These are phyloP conservation scores for Drosophila pseudoananassae DNA, from an alignment of 1,140 invertebrate species.

Conservation along the genomic window DNA sequence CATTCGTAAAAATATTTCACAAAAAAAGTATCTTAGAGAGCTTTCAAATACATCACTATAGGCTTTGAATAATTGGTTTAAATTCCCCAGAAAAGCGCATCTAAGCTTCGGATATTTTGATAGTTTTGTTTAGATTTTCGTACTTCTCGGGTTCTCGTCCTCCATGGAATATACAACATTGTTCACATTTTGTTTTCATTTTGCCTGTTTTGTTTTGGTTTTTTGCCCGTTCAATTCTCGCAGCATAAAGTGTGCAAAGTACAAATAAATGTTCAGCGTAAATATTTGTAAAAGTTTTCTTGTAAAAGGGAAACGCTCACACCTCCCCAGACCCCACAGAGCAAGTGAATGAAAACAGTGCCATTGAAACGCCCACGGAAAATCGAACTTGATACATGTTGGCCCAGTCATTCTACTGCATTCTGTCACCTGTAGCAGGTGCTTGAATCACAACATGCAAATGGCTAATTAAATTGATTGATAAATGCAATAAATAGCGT, in stretches of 20 bases:
- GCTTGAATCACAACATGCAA: conserved; percentile 31
- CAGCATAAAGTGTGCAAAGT: conserved; percentile 31
- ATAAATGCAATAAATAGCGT: conserved; percentile 22
- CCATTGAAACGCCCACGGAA: conserved; percentile 32
- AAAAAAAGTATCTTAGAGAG: too few species aligned
- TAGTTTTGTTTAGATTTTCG: conserved; percentile 7
- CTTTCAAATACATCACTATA: too few species aligned
- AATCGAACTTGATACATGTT: conserved; percentile 12
- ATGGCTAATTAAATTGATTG: conserved; percentile 45
- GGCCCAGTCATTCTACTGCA: conserved; percentile 3
- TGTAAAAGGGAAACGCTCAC: conserved; percentile 15
- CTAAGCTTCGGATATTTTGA: neutral
- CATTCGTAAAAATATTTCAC: conserved; percentile 16
- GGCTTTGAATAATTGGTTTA: neutral
- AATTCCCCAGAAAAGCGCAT: conserved; percentile 3
- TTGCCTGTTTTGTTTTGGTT: conserved; percentile 33
- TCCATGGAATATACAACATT: conserved; percentile 24
- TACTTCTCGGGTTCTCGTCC: neutral
- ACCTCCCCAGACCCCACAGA: neutral
- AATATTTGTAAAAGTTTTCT: conserved; percentile 45
- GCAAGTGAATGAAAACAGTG: conserved; percentile 8
- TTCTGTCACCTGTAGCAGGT: conserved; percentile 31
- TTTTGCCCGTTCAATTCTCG: conserved; percentile 24
- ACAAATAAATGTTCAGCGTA: conserved; percentile 27
- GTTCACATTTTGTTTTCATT: conserved; percentile 39